Conservation (phyloP, 2,113 vertebrate genomes). For the Dermatemys mawii region DNA sequence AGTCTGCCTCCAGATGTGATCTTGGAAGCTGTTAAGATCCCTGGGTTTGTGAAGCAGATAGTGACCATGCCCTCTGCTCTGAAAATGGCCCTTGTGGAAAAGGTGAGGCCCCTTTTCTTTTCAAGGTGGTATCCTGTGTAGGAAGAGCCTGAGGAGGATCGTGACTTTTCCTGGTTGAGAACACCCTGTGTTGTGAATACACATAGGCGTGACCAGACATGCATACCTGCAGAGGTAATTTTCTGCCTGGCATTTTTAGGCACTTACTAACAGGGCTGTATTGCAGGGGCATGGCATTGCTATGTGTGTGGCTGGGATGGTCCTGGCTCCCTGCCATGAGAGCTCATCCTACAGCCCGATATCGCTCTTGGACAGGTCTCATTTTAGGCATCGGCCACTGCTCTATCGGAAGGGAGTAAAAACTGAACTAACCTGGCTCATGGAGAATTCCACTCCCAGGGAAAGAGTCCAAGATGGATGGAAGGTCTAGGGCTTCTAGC, state of each 20-base stretch:
- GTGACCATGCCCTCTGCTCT: background rate
- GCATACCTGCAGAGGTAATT: background rate
- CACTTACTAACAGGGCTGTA: background rate
- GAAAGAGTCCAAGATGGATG: background rate
- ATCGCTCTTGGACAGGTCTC: background rate
- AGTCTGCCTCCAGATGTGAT: constrained; percentile 21
- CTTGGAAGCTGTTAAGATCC: constrained; percentile 48
- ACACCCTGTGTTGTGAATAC: background rate
- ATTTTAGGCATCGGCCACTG: background rate
- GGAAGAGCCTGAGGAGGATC: background rate
- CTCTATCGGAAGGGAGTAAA: accelerated
- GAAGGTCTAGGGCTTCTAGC: accelerated
- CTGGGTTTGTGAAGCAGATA: constrained; percentile 42
- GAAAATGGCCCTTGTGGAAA: constrained; percentile 52
- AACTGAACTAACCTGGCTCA: background rate
- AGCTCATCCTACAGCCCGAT: background rate
- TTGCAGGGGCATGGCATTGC: background rate
- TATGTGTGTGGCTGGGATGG: accelerated
- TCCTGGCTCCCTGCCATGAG: background rate
- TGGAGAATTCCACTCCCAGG: background rate
- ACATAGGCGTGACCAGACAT: background rate
- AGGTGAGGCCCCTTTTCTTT: constrained; percentile 40
- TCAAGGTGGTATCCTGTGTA: accelerated
- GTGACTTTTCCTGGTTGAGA: background rate
- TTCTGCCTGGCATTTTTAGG: background rate